Base-by-base conservation (phyloP, 1,140 invertebrate species). In the Bombus soroeensis region DNA sequence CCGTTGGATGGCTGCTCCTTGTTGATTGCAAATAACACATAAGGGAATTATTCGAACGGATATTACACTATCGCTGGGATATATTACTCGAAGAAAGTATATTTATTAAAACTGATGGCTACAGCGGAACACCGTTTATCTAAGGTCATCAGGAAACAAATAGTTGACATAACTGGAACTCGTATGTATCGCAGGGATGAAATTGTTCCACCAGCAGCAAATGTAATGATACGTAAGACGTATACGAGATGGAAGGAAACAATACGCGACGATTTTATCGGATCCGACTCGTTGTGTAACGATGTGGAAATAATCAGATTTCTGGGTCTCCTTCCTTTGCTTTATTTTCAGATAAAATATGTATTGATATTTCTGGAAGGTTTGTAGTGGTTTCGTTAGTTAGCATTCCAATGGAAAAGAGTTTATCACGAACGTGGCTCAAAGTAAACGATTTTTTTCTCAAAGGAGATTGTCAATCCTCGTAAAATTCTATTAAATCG, bases 401-500 rank as follows among this genome's bases (percentile, higher is more conserved):
- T 22, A 0, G 18, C 47, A 53, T 53, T 53, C 18, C 47, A 53
- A 53, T 53, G 47, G 47, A 53, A 22, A 53, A 53, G 47, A 53
- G 18, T 53, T 53, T 22, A 53, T 53, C 47, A 22, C 47, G 47
- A 53, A 53, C 47, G 47, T 22, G 1, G 18, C 18, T 76, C 53
- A 59, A 59, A 34, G 53, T 39, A 34, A 59, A 59, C 34, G 34
- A 59, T 39, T 22, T 13, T 59, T 39, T 39, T 39, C 15, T 39
- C 13, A 32, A n/a, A 76, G 34, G 13, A 25, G 25, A 13, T 76
- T 39, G 25, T 34, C 47, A 41, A 12, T 74, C 3, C 41, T 76
- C 74, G 53, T 37, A 59, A 76, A 59, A 34, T 59, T 25, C 74
- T 25, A n/a, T 59, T 76, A 59, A 76, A 76, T 37, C 53, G 34